Conservation (phyloP, 1,140 invertebrate genomes). For the Orussus abietinus region DNA sequence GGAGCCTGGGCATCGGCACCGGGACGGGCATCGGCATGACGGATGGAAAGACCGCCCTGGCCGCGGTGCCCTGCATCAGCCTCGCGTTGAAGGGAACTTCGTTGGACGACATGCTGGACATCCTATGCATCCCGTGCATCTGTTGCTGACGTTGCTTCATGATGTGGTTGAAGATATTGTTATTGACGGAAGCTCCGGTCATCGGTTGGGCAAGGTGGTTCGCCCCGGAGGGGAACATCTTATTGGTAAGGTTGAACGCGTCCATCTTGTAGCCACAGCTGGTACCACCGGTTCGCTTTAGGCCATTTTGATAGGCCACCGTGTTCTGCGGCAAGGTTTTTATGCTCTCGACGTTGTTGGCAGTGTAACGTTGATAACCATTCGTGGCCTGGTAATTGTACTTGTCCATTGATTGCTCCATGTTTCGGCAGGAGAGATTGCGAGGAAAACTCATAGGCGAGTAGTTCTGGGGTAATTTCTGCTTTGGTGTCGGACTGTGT, state of each 20-base stretch:
- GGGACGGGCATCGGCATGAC: slow-evolving; percentile 41
- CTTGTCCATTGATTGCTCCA: slow-evolving; percentile 32
- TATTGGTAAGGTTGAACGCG: slow-evolving; percentile 34
- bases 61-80: slow-evolving; percentile 27
- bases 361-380: slow-evolving; percentile 40
- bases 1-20: slow-evolving; percentile 30
- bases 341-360: slow-evolving; percentile 33
- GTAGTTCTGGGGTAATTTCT: slow-evolving; percentile 29
- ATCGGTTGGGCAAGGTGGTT: slow-evolving; percentile 17
- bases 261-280: slow-evolving; percentile 38
- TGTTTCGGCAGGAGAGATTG: slow-evolving; percentile 25
- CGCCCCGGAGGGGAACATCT: slow-evolving; percentile 25
- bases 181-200: slow-evolving; percentile 29
- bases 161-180: slow-evolving; percentile 38
- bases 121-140: slow-evolving; percentile 24
- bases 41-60: slow-evolving; percentile 29
- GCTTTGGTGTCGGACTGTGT: slow-evolving; percentile 36
- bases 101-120: slow-evolving; percentile 22
- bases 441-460: slow-evolving; percentile 44
- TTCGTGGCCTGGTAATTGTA: slow-evolving; percentile 40
- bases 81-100: slow-evolving; percentile 43
- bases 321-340: slow-evolving; percentile 33
- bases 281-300: slow-evolving; percentile 29
- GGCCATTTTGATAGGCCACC: slow-evolving; percentile 33
- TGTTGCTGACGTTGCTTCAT: slow-evolving; percentile 37